Conservation (phyloP, 2,888 invertebrate species). For the Brachylomia viminalis region DNA sequence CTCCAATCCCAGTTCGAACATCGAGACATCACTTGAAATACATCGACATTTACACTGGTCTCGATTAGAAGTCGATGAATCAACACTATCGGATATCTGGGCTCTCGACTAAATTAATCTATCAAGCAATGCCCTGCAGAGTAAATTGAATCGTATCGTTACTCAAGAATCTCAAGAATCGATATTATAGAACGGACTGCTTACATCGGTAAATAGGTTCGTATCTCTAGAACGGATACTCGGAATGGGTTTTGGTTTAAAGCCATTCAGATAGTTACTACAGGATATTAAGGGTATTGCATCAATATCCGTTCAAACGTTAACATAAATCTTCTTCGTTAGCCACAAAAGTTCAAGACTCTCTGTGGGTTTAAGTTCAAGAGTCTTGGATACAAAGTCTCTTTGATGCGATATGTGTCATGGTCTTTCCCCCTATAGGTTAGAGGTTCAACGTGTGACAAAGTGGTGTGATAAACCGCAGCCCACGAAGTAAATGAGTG, state of each 20-base stretch:
- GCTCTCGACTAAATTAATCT: constrained; percentile 64
- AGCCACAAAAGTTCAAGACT: constrained; percentile 42
- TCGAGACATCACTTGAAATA: constrained; percentile 57
- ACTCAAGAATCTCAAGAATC: constrained; percentile 35
- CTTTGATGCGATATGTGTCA: constrained; percentile 40
- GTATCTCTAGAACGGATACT: constrained; percentile 17
- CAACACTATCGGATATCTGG: constrained; percentile 65
- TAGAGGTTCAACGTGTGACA: constrained; percentile 20
- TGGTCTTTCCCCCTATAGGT: constrained; percentile 18
- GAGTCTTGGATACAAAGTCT: constrained; percentile 26
- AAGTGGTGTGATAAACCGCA: constrained; percentile 23
- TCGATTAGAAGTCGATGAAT: constrained; percentile 65
- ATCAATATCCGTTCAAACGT: constrained; percentile 24
- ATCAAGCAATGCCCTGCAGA: constrained; percentile 56
- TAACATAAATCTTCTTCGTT: constrained; percentile 17
- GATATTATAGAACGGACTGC: constrained; percentile 29
- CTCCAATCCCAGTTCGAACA: constrained; percentile 51
- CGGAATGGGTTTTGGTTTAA: constrained; percentile 26
- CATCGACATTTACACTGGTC: constrained; percentile 59
- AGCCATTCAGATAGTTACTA: constrained; percentile 16
- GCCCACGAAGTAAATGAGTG: constrained; percentile 6
- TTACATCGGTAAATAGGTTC: constrained; percentile 31
- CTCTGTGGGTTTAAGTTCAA: constrained; percentile 46
- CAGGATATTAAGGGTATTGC: constrained; percentile 7
- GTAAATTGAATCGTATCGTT: constrained; percentile 54